Base-by-base conservation (phyloP, 2,797 vertebrate genomes). In the Ambastaia sidthimunki region DNA sequence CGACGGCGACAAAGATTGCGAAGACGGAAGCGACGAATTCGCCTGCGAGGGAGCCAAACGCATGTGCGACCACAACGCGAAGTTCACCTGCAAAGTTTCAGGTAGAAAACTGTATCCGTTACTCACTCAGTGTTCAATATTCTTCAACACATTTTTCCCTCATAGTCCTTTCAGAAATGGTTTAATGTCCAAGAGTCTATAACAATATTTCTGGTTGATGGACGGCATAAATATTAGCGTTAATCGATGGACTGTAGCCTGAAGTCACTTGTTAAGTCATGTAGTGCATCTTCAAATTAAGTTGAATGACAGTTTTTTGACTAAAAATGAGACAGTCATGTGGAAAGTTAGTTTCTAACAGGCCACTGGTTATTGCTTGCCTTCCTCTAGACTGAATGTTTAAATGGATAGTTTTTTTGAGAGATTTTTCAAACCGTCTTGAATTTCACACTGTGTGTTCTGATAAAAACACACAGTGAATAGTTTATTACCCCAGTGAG, bases 1-100 rank as follows among this genome's bases (percentile, higher is more conserved):
- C 16, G 95, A 96, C 48, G 95, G 95, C 5, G 95, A 96, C 19
- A 95, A 94, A 79, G 95, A 96, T 59, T 96, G 95, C 16, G 95
- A 96, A 76, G 95, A 96, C 7, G 95, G 94, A 0, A 95, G 94
- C 0, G 95, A 96, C 60, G 95, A 96, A 78, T 93, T 86, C 2
- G 86, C 86, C 78, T 96, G 95, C 74, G 93, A 94, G 55, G 95
- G 94, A 3, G 94, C 94, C 0, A 86, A 90, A 3, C 77, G 94
- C 0, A 6, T 73, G 0, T 96, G 95, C 76, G 94, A 96, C 85
- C 88, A 89, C 37, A 94, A 92, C 80, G 94, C 94, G 5, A 96
- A 96, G 87, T 96, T 96, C 87, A 94, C 95, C 79, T 96, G 95
- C 83, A 87, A 16, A 75, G 92, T 87, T 2, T 94, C 95, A 93